A percentile compares a stretch with the other conserved stretches of the same genome.
Evolutionary conservation across 2,888 invertebrate species (phyloP).

Genomic region (Orthosia gothica): DNA sequence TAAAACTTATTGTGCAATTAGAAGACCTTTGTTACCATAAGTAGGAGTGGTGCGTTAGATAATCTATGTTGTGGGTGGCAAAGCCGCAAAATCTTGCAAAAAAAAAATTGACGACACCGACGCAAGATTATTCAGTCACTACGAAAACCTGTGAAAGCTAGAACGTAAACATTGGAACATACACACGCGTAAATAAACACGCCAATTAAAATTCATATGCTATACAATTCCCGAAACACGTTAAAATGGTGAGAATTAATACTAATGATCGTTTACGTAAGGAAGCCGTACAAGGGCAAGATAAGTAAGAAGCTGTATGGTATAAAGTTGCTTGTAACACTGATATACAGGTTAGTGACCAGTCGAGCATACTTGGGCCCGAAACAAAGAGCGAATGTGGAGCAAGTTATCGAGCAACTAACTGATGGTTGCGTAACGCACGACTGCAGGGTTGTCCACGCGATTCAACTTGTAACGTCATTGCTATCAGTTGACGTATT

Average conservation of each 20-base stretch:
- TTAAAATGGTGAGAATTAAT: conserved; percentile 59
- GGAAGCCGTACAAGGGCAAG: conserved; percentile 41
- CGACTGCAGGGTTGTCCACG: conserved; percentile 78
- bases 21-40: conserved; percentile 58
- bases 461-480: conserved; percentile 41
- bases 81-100: conserved; percentile 54
- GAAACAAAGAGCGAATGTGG: conserved; percentile 89
- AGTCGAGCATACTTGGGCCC: conserved; percentile 66
- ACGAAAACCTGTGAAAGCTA: conserved; percentile 50
- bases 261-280: conserved; percentile 64
- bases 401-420: conserved; percentile 86
- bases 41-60: conserved; percentile 59
- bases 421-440: conserved; percentile 84
- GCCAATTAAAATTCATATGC: conserved; percentile 64
- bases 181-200: conserved; percentile 38
- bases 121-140: conserved; percentile 33
- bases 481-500: conserved; percentile 41
- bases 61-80: conserved; percentile 53
- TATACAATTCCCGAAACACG: conserved; percentile 54
- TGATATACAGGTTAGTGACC: conserved; percentile 67
- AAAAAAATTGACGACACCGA: conserved; percentile 26
- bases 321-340: conserved; percentile 53
- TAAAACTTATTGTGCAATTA: conserved; percentile 57
- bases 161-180: conserved; percentile 42
- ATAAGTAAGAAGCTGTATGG: conserved; percentile 28